Base-by-base conservation (phyloP, 92 coral and sea anemone species). In the Siderastrea radians region DNA sequence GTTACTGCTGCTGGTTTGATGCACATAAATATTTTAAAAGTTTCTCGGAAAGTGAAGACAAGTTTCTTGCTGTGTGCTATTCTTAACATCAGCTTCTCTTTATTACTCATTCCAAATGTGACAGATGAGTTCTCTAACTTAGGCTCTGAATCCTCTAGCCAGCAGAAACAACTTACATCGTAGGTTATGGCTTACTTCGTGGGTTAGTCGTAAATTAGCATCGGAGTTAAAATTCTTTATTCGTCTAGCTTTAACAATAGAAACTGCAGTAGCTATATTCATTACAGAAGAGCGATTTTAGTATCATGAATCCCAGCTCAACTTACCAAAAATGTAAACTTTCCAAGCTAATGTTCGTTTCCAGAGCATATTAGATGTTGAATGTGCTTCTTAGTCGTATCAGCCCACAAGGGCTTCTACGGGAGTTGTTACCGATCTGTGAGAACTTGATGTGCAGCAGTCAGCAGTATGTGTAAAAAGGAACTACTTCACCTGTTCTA, bases 1-100 rank as follows among this genome's bases (percentile, higher is more conserved):
- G 7, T 9, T 1, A 3, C 62, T n/a, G 26, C 63, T n/a, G 15
- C 86, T 9, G 59, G 55, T 69, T 68, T 58, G 53, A 53, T 81
- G 64, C 45, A 15, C 79, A 82, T 82, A 58, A 82, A 82, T 82
- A 82, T 70, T 82, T 82, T 46, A 71, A 45, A 12, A 71, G 86
- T 61, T 82, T 48, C 74, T 64, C 15, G 52, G 19, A 66, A 14
- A 46, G 49, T 19, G 70, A 59, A 70, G 68, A 45, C 17, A 80
- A 19, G 84, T 80, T 49, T 66, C 84, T 13, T 80, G 75, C 49
- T 62, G 82, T 3, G 82, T 60, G 61, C 45, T 47, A 61, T 61
- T 61, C 62, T 78, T 62, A 51, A 19, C 38, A 62, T 8, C 2
- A 15, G 9, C 70, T 16, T 1, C 8, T 16, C n/a, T 66, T 1